Percentiles rank a stretch among this genome's conserved stretches.
Conservation (phyloP, 53 echinoderm and acorn worm genomes). For the Echinarachnius parma region DNA sequence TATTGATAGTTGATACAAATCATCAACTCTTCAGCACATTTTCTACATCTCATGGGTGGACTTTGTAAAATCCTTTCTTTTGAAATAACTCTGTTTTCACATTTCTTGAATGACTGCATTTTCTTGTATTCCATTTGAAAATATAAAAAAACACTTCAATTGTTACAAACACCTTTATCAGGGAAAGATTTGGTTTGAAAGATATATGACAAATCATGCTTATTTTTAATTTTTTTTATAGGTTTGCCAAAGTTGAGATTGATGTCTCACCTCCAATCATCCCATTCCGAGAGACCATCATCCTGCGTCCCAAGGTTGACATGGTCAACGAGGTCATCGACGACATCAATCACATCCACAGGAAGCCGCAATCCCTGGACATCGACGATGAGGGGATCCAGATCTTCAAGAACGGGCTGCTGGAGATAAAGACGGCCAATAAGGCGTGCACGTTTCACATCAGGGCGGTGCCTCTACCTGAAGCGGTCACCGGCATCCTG, state of each 20-base stretch:
- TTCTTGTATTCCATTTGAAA: too few species aligned
- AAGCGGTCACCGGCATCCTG: slow-evolving; percentile 66
- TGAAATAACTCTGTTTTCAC: too few species aligned
- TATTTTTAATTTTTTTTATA: slow-evolving; percentile 29
- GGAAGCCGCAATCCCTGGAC: slow-evolving; percentile 52
- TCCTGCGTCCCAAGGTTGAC: slow-evolving; percentile 85
- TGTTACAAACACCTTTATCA: too few species aligned
- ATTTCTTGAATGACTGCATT: too few species aligned
- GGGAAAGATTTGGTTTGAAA: too few species aligned
- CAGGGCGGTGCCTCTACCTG: slow-evolving; percentile 78
- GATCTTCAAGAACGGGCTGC: slow-evolving; percentile 71
- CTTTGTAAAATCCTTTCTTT: too few species aligned
- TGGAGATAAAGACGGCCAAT: slow-evolving; percentile 77
- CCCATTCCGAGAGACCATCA: slow-evolving; percentile 98
- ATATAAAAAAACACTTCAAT: too few species aligned
- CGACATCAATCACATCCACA: slow-evolving; percentile 76
- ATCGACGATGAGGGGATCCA: slow-evolving; percentile 64
- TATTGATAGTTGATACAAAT: too few species aligned
- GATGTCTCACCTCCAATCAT: slow-evolving; percentile 91
- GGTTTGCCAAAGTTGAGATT: slow-evolving; percentile 97
- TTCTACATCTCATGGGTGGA: too few species aligned
- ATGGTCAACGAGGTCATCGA: slow-evolving; percentile 98
- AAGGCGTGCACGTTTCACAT: slow-evolving; percentile 68
- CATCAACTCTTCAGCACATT: too few species aligned
- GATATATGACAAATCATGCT: too few species aligned